Conservation (phyloP, 2,888 invertebrate genomes). For the Sphinx pinastri region DNA sequence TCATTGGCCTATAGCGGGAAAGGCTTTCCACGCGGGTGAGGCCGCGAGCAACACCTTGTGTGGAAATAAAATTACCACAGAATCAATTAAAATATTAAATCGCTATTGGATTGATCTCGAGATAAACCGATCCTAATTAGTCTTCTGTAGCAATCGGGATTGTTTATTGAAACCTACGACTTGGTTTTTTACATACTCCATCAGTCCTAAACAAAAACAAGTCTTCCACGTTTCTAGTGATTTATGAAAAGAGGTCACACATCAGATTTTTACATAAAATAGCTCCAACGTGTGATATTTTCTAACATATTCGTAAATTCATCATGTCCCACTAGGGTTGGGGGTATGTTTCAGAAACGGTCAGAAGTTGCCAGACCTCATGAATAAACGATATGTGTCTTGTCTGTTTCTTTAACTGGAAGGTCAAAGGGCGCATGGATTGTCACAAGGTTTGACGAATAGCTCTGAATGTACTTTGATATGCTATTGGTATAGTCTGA, state of each 20-base stretch:
- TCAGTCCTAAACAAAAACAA: no score
- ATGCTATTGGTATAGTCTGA: no score
- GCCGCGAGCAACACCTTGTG: no score
- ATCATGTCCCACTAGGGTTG: not conserved
- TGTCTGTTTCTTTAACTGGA: conserved; percentile 1
- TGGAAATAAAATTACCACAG: no score
- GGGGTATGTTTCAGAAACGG: not conserved
- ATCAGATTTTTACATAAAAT: conserved; percentile 5
- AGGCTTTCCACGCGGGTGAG: no score
- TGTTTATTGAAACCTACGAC: no score
- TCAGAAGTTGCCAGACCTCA: conserved; percentile 6
- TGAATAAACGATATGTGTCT: conserved; percentile 11
- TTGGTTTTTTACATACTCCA: no score
- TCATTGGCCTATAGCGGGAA: no score
- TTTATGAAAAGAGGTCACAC: not conserved
- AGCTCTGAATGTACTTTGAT: not conserved
- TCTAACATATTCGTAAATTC: conserved; percentile 11
- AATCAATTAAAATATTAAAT: no score
- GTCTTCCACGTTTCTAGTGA: not conserved
- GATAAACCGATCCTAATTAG: no score
- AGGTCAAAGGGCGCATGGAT: not conserved
- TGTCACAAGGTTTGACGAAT: not conserved
- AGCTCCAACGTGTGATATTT: conserved; percentile 6
- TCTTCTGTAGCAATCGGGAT: no score
- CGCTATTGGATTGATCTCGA: no score